Conservation (phyloP, 2,113 vertebrate species). For the Pan troglodytes region NHGRI_mPanTro3-v2.1_pri NC_072404.2:31218501-31219000, state of each 20-base stretch:
- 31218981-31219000: conserved; percentile 74
- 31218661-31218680: not conserved
- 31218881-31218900: too few relatives aligned
- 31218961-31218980: conserved; percentile 59
- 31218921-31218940: not conserved
- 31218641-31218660: not conserved
- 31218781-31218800: too few relatives aligned
- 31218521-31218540: not conserved
- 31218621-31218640: not conserved
- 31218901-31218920: not conserved
- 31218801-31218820: too few relatives aligned
- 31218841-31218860: too few relatives aligned
- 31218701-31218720: not conserved
- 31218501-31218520: not conserved
- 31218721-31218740: not conserved
- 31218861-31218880: too few relatives aligned
- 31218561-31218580: not conserved
- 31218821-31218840: too few relatives aligned
- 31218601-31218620: not conserved
- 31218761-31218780: not conserved
- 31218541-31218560: not conserved
- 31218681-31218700: not conserved
- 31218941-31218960: conserved; percentile 29
- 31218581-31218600: not conserved
- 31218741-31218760: not conserved